phyloP scores from a whole-genome alignment of 64 coral and sea anemone genomes.

The Acropora tenuis region DNA sequence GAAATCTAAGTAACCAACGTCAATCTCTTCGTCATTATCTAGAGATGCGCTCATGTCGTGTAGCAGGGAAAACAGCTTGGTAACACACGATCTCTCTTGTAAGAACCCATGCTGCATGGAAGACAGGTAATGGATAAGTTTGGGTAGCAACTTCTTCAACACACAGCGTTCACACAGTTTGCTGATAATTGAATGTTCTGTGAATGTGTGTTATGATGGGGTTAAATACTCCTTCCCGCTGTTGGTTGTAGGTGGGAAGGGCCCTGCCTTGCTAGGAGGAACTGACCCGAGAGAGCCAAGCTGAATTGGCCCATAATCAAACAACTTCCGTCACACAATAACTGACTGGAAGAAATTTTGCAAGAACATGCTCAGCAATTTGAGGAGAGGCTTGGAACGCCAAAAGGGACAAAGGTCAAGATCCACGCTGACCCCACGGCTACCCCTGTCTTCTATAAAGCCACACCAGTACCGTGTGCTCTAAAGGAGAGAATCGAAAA shows the following conservation, averaged over 20 bases:
- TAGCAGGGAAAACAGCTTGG: no score
- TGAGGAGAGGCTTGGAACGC: neutral
- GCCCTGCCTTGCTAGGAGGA: neutral
- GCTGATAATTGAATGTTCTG: neutral
- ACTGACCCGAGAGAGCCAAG: neutral
- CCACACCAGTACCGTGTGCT: conserved; percentile 32
- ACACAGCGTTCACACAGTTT: no score
- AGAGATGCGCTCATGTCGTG: no score
- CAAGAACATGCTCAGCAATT: neutral
- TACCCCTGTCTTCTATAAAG: neutral
- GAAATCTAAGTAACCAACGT: no score
- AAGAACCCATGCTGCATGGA: no score
- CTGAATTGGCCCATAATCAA: conserved; percentile 15
- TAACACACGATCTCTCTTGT: no score
- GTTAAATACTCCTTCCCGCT: conserved; percentile 3
- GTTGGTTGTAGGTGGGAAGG: conserved; percentile 10
- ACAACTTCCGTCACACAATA: neutral
- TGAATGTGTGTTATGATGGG: conserved; percentile 15
- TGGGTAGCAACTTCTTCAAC: no score
- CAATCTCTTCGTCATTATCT: no score
- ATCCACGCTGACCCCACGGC: conserved; percentile 17
- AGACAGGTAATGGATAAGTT: no score
- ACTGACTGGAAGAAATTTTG: neutral
- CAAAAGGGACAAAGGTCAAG: neutral
- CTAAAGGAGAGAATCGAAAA: neutral